Conservation (phyloP, 2,888 invertebrate species). For the Malthinus seriepunctatus region DNA sequence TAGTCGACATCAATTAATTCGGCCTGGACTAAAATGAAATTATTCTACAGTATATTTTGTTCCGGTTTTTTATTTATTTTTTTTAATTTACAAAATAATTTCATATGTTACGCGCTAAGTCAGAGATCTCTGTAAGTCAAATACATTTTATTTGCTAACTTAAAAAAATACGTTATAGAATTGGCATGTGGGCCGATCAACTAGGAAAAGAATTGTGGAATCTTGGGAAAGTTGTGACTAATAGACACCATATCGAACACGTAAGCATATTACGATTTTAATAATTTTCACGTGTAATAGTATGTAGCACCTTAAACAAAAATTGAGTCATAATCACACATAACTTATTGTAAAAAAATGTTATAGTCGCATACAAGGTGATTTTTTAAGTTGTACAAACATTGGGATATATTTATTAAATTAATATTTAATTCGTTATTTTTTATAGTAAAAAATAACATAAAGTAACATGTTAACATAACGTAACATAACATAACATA, state of each 20-base stretch:
- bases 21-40: constrained; percentile 1
- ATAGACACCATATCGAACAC: constrained; percentile 73
- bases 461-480: too few relatives aligned
- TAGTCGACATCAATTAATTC: neutral
- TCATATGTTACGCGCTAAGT: neutral
- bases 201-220: constrained; percentile 81
- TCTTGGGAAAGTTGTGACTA: constrained; percentile 76
- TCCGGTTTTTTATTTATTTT: constrained; percentile 1
- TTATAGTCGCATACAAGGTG: too few relatives aligned
- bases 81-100: constrained; percentile 1
- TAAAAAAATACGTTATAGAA: constrained; percentile 60
- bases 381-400: too few relatives aligned
- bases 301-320: neutral
- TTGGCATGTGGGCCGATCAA: constrained; percentile 77
- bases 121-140: constrained; percentile 20
- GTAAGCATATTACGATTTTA: constrained; percentile 57
- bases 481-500: too few relatives aligned
- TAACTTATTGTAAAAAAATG: too few relatives aligned
- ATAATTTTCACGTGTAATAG: neutral
- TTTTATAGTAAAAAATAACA: too few relatives aligned
- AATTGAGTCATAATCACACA: too few relatives aligned
- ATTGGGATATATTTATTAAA: too few relatives aligned
- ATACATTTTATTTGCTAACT: neutral
- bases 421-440: too few relatives aligned
- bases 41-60: constrained; percentile 1